Evolutionary conservation across 2,113 vertebrate species (phyloP), one percentile per base, ranked within the genome.

Genomic region (Columba janthina): DNA sequence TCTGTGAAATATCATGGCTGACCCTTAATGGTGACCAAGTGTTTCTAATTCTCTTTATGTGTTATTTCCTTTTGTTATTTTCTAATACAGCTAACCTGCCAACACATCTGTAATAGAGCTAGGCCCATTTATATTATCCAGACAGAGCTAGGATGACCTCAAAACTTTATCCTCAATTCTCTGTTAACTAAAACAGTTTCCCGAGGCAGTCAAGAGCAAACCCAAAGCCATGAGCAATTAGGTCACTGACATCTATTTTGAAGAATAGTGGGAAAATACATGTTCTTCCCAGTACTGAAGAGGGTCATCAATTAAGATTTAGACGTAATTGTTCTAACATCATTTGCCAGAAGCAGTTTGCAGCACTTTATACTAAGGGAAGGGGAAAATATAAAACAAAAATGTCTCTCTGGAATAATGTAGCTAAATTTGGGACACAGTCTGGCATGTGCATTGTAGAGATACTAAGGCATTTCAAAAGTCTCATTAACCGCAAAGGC

Each of bases 21-120:
- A 81, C 77, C 32, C 16, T 73, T 88, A 85, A 81, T 38, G 36
- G 31, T 1, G 2, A 67, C 22, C 32, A 71, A 84, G 54, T 60
- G 51, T 69, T 90, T 88, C 56, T 85, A 69, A 77, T 88, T 77
- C 38, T 61, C 50, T 61, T 83, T 32, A 31, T 69, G 12, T 65
- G 6, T 42, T 71, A 60, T 50, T 95, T 85, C n/a, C n/a, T 82
- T 50, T 21, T 50, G 69, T 36, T 83, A 70, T 80, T 86, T 90
- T 78, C 40, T 86, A 70, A 83, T 70, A 61, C 66, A 50, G 28
- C 2, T 58, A 70, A 42, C 21, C 11, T 51, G 38, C 1, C 28
- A 18, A 58, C 31, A 32, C 7, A 25, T 2, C 28, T 70, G 6
- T 40, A 48, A 24, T 22, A 73, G 51, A 73, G 16, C 14, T 53